Evolutionary conservation across 2,888 invertebrate genomes (phyloP).

Genomic region (Entomobrya proxima): DNA sequence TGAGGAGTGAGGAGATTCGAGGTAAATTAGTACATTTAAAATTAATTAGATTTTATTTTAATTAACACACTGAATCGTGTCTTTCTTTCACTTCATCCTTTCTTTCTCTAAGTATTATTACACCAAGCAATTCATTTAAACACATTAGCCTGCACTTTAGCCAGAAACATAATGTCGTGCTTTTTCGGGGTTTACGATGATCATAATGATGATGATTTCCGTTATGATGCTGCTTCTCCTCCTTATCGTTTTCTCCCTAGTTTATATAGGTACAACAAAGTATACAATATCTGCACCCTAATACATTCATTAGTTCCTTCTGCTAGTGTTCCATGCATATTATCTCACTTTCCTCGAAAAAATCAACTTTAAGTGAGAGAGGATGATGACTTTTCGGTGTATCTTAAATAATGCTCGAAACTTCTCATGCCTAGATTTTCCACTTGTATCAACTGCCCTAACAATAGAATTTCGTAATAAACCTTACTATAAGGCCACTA

Average conservation of each 20-base stretch:
- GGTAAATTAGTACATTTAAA: constrained; percentile 30
- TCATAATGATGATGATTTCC: constrained; percentile 65
- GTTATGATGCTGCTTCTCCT: constrained; percentile 48
- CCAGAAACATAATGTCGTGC: constrained; percentile 40
- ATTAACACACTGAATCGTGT: constrained; percentile 27
- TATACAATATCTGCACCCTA: not conserved
- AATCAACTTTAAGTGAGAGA: constrained; percentile 23
- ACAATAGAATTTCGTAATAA: no score
- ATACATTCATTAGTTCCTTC: not conserved
- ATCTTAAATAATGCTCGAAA: constrained; percentile 44
- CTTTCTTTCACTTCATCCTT: not conserved
- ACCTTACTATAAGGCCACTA: not conserved
- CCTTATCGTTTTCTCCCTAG: constrained; percentile 8
- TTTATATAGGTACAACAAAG: not conserved
- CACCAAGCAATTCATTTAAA: constrained; percentile 58
- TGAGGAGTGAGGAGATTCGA: not conserved
- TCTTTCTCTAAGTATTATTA: constrained; percentile 16
- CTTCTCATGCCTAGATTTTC: not conserved
- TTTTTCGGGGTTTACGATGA: constrained; percentile 33
- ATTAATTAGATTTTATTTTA: constrained; percentile 53
- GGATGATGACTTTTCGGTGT: constrained; percentile 47
- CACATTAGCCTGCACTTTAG: constrained; percentile 52
- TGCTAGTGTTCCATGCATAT: constrained; percentile 24
- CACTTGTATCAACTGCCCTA: not conserved
- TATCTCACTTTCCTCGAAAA: constrained; percentile 55